Base-by-base conservation (phyloP, 2,797 vertebrate genomes). In the Amblyraja radiata region DNA sequence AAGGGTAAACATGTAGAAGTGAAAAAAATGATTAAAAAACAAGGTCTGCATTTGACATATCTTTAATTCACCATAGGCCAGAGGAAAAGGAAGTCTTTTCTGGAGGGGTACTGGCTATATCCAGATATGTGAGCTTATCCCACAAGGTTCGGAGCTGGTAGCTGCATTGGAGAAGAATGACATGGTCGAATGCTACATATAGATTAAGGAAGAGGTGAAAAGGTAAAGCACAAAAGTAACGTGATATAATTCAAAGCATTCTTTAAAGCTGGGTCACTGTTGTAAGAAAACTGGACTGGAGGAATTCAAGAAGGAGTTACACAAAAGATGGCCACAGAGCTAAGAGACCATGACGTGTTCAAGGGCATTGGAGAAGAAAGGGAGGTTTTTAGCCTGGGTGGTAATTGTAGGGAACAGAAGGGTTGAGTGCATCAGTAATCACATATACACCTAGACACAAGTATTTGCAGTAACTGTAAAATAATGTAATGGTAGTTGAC, bases 351-450 rank as follows among this genome's bases (percentile, higher is more conserved):
- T 83, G 80, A 83, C 80, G n/a, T 28, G 28, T 84, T 84, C 81
- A 84, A 61, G 54, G 54, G 23, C 54, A 10, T 84, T 84, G 54
- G 81, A 84, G 54, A 84, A 6, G 11, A 84, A 58, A 84, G 81
- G 79, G 81, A 84, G 81, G 54, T 84, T 84, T 54, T 25, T 13
- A 84, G 25, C 25, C n/a, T 25, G 81, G 54, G 25, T 84, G 81
- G 81, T 84, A 61, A n/a, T 84, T 61, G 81, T 58, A 84, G 54
- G 84, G 81, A 61, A 61, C 54, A 54, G 81, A 84, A 84, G 6
- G 81, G 54, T 84, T 84, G 54, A 84, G 54, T 61, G 81, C 81
- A 84, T 84, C 81, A 84, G 81, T 61, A 84, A 61, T n/a, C 81
- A 74, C 16, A 74, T 23, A 84, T 13, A 61, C 54, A 84, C 54